These are phyloP conservation scores for Microtus obscurus DNA, from an alignment of 2,797 vertebrate genomes.

Conservation along the genomic window DNA sequence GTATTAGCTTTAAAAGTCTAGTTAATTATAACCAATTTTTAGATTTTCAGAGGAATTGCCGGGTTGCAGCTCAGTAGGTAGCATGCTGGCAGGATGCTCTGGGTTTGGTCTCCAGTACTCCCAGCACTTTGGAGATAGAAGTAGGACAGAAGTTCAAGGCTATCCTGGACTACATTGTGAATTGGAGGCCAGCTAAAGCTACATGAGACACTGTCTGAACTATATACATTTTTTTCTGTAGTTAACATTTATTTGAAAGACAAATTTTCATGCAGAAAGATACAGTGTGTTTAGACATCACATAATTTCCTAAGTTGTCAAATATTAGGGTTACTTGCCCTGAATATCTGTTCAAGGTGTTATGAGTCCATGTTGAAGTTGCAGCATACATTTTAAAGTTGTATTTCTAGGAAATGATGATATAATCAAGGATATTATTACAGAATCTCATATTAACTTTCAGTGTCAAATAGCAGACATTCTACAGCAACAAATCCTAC, in stretches of 20 bases:
- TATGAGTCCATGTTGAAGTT: background rate
- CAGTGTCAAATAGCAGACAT: background rate
- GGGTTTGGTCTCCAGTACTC: background rate
- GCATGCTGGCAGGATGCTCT: background rate
- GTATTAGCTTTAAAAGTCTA: slow-evolving; percentile 9
- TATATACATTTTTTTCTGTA: background rate
- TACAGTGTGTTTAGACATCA: background rate
- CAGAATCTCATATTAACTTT: background rate
- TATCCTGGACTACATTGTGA: background rate
- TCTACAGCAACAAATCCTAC: background rate
- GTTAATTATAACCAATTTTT: background rate
- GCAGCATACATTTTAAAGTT: background rate
- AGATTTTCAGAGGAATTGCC: background rate
- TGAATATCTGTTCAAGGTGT: background rate
- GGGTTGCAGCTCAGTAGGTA: background rate
- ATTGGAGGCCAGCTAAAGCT: background rate
- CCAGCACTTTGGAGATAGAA: background rate
- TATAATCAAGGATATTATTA: background rate
- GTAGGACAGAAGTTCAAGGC: background rate
- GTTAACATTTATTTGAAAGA: background rate
- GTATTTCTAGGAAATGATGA: background rate
- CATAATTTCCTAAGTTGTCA: background rate
- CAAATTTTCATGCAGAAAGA: slow-evolving; percentile 5
- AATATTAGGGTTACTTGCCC: background rate
- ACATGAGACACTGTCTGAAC: background rate